These are phyloP conservation scores for Bombycilla garrulus DNA, from an alignment of 2,113 vertebrate species.

Conservation along the genomic window DNA sequence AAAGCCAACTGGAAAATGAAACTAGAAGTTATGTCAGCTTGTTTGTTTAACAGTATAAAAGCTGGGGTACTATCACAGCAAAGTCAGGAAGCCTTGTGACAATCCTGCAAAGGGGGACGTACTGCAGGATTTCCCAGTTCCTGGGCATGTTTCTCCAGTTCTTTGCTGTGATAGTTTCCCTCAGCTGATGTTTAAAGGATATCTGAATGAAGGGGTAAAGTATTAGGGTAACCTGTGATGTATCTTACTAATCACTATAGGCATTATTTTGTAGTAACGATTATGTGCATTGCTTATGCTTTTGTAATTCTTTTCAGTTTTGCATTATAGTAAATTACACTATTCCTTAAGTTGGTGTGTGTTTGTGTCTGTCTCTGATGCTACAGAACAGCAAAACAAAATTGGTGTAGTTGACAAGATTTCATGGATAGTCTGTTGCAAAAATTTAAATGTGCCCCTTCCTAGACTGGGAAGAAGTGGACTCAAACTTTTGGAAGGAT, in stretches of 20 bases:
- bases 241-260: background rate
- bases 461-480: background rate
- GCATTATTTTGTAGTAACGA: background rate
- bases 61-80: background rate
- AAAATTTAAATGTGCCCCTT: background rate
- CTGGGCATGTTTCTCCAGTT: background rate
- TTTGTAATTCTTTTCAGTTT: background rate
- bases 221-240: background rate
- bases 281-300: background rate
- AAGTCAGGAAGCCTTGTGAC: background rate
- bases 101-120: background rate
- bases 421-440: background rate
- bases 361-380: background rate
- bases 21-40: background rate
- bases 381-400: background rate
- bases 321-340: background rate
- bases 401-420: background rate
- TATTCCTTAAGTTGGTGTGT: background rate
- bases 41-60: background rate
- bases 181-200: background rate
- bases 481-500: background rate
- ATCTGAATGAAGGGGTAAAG: background rate
- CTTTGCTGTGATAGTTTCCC: background rate
- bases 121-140: background rate
- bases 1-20: background rate